Evolutionary conservation across 2,113 vertebrate genomes (phyloP).

Genomic region (Onychostruthus taczanowskii): DNA sequence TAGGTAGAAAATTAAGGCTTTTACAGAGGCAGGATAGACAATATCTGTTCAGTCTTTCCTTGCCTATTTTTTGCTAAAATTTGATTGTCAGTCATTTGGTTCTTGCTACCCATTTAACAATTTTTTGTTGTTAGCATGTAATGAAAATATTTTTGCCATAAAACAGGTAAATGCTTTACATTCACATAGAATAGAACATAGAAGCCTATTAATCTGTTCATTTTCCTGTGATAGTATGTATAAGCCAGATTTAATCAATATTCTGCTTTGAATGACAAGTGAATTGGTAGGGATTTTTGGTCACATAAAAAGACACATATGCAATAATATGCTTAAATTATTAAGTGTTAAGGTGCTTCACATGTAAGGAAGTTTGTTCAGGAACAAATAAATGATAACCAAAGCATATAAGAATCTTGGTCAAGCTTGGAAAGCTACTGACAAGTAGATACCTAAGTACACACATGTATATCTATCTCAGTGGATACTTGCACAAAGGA

Average conservation of each 20-base stretch:
- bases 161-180: neutral
- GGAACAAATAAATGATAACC: neutral
- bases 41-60: neutral
- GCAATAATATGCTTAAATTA: neutral
- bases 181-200: neutral
- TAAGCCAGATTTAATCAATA: neutral
- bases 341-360: neutral
- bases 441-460: neutral
- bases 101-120: neutral
- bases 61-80: neutral
- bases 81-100: fast-evolving
- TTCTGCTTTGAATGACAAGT: neutral
- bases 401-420: neutral
- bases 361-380: neutral
- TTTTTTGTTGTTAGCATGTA: neutral
- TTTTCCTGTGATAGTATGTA: neutral
- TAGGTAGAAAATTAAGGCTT: neutral
- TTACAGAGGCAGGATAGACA: neutral
- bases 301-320: neutral
- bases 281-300: neutral
- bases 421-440: neutral
- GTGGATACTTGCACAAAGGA: neutral
- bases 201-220: neutral
- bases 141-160: neutral
- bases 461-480: neutral